Base-by-base conservation (phyloP, 2,113 vertebrate species). In the Nothocercus julius region DNA sequence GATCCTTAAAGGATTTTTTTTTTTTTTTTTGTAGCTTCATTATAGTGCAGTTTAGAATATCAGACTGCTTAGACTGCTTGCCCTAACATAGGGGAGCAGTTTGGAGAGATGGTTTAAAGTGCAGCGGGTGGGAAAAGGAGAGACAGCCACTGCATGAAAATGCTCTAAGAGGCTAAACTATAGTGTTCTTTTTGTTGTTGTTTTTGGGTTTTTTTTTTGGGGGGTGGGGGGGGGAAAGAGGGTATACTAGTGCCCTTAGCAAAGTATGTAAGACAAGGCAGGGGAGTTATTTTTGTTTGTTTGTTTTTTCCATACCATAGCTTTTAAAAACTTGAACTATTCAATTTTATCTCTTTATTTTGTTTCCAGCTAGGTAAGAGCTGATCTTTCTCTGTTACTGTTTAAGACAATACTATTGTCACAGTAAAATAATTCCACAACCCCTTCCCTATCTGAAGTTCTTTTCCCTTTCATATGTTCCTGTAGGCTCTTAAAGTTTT, bases 341-440 rank as follows among this genome's bases (percentile, higher is more conserved):
- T 89, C 14, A 42, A 51, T 66, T 90, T 92, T 59, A 44, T 86
- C 64, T 78, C 10, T 32, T 58, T 69, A 82, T 76, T 45, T 63
- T 61, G 87, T 77, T 54, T 85, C 82, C 79, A 94, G 77, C 62
- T 75, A 95, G 84, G 92, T 61, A 81, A 74, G 87, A 95, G 78
- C 88, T 83, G 93, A 75, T 91, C 89, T 93, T 94, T 97, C 92
- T 92, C 97, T 95, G 90, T 96, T 95, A 93, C 72, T 95, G 93
- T 95, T 97, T 95, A 95, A 80, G 82, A 86, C 68, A 95, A 62
- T 90, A 56, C 90, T 97, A 94, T 86, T 97, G 91, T 96, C 93
- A 95, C 74, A 97, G 97, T 92, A 97, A 96, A 96, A 28, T 10
- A 94, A 87, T 86, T 96, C 92, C 93, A 81, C 93, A 96, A 94